These are phyloP conservation scores for Podarcis muralis DNA, from an alignment of 2,113 vertebrate species.

Conservation along the genomic window DNA sequence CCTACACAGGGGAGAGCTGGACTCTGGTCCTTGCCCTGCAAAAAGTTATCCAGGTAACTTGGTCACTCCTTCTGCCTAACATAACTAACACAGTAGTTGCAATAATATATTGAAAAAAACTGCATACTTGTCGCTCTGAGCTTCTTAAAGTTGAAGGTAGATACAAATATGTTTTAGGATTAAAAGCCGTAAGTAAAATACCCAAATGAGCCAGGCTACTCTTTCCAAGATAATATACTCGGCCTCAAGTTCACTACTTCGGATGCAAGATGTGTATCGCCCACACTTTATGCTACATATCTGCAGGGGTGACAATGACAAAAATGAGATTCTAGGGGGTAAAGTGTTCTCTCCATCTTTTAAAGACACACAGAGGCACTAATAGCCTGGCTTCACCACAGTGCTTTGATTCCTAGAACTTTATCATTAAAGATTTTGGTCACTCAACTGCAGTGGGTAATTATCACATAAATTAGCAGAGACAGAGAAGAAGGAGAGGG, in stretches of 20 bases:
- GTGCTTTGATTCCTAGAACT: conserved; percentile 53
- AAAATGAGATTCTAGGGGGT: conserved; percentile 65
- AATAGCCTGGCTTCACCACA: conserved; percentile 57
- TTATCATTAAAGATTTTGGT: conserved; percentile 69
- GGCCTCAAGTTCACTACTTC: neutral
- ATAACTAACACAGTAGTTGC: too few species aligned
- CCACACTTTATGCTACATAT: neutral
- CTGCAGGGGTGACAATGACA: conserved; percentile 56
- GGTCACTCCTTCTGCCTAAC: too few species aligned
- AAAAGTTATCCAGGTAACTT: too few species aligned
- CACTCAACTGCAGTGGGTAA: conserved; percentile 64
- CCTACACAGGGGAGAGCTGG: too few species aligned
- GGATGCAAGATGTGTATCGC: neutral
- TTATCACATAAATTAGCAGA: conserved; percentile 72
- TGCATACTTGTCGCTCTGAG: neutral
- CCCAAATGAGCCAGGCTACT: neutral
- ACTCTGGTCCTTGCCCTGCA: too few species aligned
- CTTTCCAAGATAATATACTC: neutral
- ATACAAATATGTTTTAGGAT: neutral
- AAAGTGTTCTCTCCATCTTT: conserved; percentile 58
- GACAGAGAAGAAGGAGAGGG: conserved; percentile 44
- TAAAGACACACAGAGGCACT: conserved; percentile 42
- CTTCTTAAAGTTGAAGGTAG: neutral
- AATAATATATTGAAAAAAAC: neutral
- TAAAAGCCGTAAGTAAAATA: neutral